Evolutionary conservation across 2,113 vertebrate genomes (phyloP).

Genomic region (Paracanthobrama guichenoti): DNA sequence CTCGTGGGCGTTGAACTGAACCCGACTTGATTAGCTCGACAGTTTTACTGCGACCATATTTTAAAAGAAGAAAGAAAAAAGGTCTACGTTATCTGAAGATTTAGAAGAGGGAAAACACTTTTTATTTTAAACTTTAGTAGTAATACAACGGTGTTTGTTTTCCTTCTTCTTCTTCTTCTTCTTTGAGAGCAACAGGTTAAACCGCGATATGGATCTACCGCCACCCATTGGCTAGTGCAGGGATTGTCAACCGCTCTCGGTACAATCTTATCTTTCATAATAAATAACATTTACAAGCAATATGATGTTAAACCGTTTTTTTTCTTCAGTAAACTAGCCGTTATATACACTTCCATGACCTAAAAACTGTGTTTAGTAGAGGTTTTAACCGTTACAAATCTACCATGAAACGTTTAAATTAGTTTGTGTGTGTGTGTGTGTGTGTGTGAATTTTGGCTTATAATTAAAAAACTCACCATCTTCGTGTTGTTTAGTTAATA

Average conservation of each 20-base stretch:
- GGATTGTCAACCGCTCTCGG: not conserved
- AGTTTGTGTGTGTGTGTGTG: no score
- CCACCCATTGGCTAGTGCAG: conserved; percentile 7
- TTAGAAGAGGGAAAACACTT: not conserved
- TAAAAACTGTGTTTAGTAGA: not conserved
- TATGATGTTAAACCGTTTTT: not conserved
- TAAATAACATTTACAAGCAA: not conserved
- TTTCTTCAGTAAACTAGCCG: not conserved
- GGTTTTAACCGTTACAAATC: not conserved
- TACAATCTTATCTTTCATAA: not conserved
- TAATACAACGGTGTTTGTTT: not conserved
- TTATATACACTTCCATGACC: not conserved
- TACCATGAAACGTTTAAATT: no score
- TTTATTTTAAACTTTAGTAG: not conserved
- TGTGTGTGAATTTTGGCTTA: not conserved
- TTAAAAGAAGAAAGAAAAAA: not conserved
- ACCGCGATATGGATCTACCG: not conserved
- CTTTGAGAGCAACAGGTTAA: conserved; percentile 11
- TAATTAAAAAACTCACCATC: not conserved
- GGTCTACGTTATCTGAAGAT: not conserved
- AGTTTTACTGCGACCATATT: not conserved
- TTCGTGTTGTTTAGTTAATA: not conserved
- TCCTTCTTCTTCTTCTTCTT: conserved; percentile 45
- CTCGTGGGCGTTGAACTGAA: not conserved
- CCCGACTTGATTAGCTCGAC: not conserved